Percentiles rank a stretch among this genome's conserved stretches.
Evolutionary conservation across 2,888 invertebrate genomes (phyloP).

Genomic region (Alloplasta piceator): DNA sequence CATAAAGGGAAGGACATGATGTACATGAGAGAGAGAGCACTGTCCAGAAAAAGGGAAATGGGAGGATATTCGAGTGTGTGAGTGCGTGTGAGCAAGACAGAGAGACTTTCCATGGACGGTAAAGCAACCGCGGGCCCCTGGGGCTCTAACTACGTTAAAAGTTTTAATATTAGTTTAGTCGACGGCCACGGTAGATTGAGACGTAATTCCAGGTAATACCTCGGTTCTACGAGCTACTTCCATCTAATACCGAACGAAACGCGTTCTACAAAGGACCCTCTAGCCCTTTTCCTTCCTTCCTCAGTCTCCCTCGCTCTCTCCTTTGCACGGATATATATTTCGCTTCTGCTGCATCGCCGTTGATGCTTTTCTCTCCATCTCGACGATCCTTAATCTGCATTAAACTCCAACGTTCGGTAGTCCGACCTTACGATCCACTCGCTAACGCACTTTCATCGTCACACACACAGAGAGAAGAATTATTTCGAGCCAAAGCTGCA

Average conservation of each 20-base stretch:
- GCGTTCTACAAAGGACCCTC: slow-evolving; percentile 82
- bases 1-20: slow-evolving; percentile 8
- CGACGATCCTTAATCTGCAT: slow-evolving; percentile 81
- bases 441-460: slow-evolving; percentile 66
- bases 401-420: slow-evolving; percentile 79
- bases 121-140: slow-evolving; percentile 82
- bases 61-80: background rate
- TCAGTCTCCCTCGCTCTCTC: slow-evolving; percentile 25
- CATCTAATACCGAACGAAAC: slow-evolving; percentile 81
- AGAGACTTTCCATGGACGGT: slow-evolving; percentile 79
- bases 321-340: slow-evolving; percentile 27
- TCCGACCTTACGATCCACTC: slow-evolving; percentile 68
- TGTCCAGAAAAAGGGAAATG: slow-evolving; percentile 36
- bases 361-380: slow-evolving; percentile 52
- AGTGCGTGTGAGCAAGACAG: slow-evolving; percentile 42
- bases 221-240: slow-evolving; percentile 82
- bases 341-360: slow-evolving; percentile 53
- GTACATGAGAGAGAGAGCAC: slow-evolving; percentile 45
- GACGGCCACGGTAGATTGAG: slow-evolving; percentile 83
- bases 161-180: slow-evolving; percentile 84
- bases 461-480: slow-evolving; percentile 12
- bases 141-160: slow-evolving; percentile 83
- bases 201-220: slow-evolving; percentile 84
- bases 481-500: slow-evolving; percentile 10
- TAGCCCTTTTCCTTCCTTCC: slow-evolving; percentile 66